These are phyloP conservation scores for Dipodomys stephensi DNA, from an alignment of 2,113 vertebrate species.

Conservation along the genomic window DNA sequence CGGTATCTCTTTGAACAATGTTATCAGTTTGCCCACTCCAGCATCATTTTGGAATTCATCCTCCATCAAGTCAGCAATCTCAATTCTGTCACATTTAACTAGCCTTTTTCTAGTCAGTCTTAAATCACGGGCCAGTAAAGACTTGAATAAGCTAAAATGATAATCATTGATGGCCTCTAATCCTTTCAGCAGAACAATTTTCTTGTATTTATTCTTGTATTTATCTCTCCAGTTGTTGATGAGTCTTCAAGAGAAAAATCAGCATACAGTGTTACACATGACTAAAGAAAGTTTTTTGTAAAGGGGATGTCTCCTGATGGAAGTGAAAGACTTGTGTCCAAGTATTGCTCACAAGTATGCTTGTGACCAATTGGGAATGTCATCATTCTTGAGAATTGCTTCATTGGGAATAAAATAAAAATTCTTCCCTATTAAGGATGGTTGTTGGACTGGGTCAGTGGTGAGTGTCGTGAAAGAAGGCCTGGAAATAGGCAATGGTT, in stretches of 20 bases:
- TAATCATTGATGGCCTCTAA: background rate
- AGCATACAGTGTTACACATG: background rate
- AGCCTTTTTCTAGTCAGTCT: background rate
- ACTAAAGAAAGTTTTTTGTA: background rate
- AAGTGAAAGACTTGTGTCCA: background rate
- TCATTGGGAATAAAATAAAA: background rate
- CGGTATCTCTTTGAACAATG: background rate
- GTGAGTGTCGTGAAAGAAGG: background rate
- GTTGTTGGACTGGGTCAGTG: background rate
- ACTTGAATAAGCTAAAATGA: background rate
- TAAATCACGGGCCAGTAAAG: background rate
- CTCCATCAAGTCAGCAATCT: constrained; percentile 13
- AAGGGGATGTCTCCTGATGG: background rate
- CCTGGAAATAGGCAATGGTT: background rate
- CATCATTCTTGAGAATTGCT: background rate
- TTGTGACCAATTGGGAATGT: background rate
- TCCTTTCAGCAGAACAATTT: constrained; percentile 12
- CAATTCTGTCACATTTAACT: background rate
- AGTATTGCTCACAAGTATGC: background rate
- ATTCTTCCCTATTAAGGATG: background rate
- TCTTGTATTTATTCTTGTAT: constrained; percentile 21
- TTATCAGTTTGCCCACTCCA: background rate
- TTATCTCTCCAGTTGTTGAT: constrained; percentile 1
- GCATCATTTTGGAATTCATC: background rate
- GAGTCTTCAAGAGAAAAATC: constrained; percentile 26